Percentiles rank a stretch among this genome's conserved stretches.
Evolutionary conservation across 2,888 invertebrate genomes (phyloP).

Genomic region (Paralinhomoeus sp.): DNA sequence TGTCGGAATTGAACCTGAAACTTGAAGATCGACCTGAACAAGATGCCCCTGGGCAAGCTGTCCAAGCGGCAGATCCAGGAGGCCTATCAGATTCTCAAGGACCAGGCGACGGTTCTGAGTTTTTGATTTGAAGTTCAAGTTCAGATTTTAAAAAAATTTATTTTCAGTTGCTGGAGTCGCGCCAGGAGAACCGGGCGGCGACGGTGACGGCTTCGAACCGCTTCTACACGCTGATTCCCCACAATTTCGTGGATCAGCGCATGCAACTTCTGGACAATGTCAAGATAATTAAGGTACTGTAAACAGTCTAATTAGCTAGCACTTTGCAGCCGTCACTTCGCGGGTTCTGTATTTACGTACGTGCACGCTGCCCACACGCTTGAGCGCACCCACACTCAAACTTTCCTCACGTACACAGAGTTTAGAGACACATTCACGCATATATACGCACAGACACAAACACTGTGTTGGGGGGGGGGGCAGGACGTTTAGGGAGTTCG

Average conservation of each 20-base stretch:
- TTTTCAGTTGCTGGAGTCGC: background rate
- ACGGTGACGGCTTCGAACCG: constrained; percentile 58
- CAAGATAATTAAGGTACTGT: constrained; percentile 41
- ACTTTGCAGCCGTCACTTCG: too few species aligned
- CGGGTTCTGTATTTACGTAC: too few species aligned
- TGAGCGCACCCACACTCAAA: too few species aligned
- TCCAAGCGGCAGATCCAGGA: constrained; percentile 65
- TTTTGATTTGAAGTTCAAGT: too few species aligned
- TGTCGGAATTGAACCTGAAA: too few species aligned
- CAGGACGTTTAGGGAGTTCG: too few species aligned
- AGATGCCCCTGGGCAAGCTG: constrained; percentile 92
- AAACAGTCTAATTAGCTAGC: too few species aligned
- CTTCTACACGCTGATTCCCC: constrained; percentile 86
- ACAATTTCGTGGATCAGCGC: constrained; percentile 62
- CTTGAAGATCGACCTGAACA: constrained; percentile 71
- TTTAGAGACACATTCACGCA: too few species aligned
- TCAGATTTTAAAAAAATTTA: background rate
- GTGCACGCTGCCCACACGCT: too few species aligned
- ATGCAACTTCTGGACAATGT: constrained; percentile 54
- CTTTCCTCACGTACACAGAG: too few species aligned
- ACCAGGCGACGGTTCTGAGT: constrained; percentile 28
- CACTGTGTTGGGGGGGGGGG: too few species aligned
- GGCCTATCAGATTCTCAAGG: constrained; percentile 52
- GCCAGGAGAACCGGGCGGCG: constrained; percentile 11
- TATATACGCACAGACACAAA: too few species aligned